Evolutionary conservation across 2,113 vertebrate species (phyloP).

Genomic region (Aspiorhynchus laticeps): DNA sequence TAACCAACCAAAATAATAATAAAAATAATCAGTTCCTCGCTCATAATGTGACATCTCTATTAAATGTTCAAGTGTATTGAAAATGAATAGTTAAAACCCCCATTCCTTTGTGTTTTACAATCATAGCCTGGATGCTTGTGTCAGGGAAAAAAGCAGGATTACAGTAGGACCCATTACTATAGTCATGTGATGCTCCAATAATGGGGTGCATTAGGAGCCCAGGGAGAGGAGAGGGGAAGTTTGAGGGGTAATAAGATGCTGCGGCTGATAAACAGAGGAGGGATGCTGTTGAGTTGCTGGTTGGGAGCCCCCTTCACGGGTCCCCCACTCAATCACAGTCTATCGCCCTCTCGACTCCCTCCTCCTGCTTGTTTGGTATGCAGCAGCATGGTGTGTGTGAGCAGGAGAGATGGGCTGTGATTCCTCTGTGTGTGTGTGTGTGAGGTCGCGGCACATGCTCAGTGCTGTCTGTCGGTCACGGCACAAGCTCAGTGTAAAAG

Average conservation of each 20-base stretch:
- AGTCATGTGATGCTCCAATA: slow-evolving; percentile 44
- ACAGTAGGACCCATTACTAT: slow-evolving; percentile 22
- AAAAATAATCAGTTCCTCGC: neutral
- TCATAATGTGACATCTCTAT: neutral
- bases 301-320: slow-evolving; percentile 67
- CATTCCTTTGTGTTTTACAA: slow-evolving; percentile 27
- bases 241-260: slow-evolving; percentile 20
- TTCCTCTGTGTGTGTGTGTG: slow-evolving; percentile 64
- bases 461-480: slow-evolving; percentile 90
- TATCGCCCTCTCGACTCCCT: slow-evolving; percentile 47
- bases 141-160: slow-evolving; percentile 28
- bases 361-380: slow-evolving; percentile 81
- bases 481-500: slow-evolving; percentile 93
- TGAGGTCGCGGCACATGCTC: slow-evolving; percentile 99
- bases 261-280: slow-evolving; percentile 10
- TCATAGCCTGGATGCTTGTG: slow-evolving; percentile 22
- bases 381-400: slow-evolving; percentile 68
- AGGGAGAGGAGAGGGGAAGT: neutral
- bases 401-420: slow-evolving; percentile 80
- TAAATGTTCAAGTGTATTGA: neutral
- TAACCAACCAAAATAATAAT: neutral
- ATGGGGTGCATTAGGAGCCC: slow-evolving; percentile 34
- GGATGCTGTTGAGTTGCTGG: slow-evolving; percentile 64
- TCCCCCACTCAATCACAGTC: slow-evolving; percentile 60
- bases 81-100: neutral